phyloP scores from a whole-genome alignment of 2,797 vertebrate genomes.

The Micromesistius poutassou region DNA sequence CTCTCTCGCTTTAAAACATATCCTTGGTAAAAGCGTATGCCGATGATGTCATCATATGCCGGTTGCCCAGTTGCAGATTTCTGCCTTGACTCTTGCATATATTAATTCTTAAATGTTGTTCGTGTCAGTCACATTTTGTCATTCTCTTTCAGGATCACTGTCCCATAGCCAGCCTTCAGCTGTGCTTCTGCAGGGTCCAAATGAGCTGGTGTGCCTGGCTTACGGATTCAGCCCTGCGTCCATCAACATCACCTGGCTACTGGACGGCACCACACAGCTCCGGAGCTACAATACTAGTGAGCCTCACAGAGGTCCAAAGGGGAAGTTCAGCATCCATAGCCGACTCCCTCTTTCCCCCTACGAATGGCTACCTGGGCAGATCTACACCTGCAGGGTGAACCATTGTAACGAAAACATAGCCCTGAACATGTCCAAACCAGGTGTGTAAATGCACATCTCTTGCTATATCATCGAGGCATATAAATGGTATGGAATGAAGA shows the following conservation, averaged over 20 bases:
- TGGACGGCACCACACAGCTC: constrained; percentile 22
- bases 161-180: constrained; percentile 43
- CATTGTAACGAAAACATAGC: constrained; percentile 48
- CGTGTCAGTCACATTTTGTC: neutral
- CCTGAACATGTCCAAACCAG: constrained; percentile 48
- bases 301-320: constrained; percentile 45
- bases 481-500: neutral
- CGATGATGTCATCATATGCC: too few species aligned
- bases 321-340: constrained; percentile 66
- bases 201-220: constrained; percentile 66
- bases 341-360: constrained; percentile 42
- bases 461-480: neutral
- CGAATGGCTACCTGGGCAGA: constrained; percentile 43
- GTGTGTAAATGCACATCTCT: constrained; percentile 20
- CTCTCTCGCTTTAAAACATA: too few species aligned
- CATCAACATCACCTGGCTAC: constrained; percentile 68
- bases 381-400: constrained; percentile 59
- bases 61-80: neutral
- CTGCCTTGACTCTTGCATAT: neutral
- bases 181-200: constrained; percentile 49
- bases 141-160: constrained; percentile 41
- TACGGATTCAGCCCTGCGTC: constrained; percentile 63
- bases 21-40: too few species aligned
- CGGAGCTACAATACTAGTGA: constrained; percentile 32
- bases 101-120: neutral